phyloP scores from a whole-genome alignment of 2,113 vertebrate species.

The Chascanopsetta lugubris region DNA sequence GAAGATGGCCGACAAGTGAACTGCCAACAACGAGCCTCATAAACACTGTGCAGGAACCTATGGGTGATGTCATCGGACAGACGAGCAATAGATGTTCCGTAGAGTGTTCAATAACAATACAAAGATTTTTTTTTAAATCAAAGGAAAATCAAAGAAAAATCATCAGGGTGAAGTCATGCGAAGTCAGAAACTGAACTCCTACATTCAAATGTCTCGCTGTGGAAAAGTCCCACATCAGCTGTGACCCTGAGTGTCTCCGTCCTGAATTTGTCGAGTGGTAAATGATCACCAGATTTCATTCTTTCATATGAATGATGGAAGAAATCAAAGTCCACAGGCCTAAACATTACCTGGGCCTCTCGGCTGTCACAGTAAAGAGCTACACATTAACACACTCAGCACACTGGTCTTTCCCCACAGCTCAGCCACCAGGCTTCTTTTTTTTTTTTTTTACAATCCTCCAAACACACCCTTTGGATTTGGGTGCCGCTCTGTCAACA shows the following conservation, averaged over 20 bases:
- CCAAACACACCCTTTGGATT: slow-evolving; percentile 70
- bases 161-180: too few relatives aligned
- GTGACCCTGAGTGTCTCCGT: slow-evolving; percentile 1
- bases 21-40: too few relatives aligned
- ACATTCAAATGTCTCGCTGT: neutral
- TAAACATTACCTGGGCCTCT: slow-evolving; percentile 47
- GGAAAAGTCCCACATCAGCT: neutral
- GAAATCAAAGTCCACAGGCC: slow-evolving; percentile 73
- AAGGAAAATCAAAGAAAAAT: too few relatives aligned
- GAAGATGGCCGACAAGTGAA: too few relatives aligned
- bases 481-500: slow-evolving; percentile 75
- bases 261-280: slow-evolving; percentile 39
- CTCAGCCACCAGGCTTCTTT: slow-evolving; percentile 44
- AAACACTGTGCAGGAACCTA: too few relatives aligned
- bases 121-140: too few relatives aligned
- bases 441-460: slow-evolving; percentile 76
- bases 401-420: slow-evolving; percentile 20
- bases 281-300: slow-evolving; percentile 62
- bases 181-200: neutral
- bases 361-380: slow-evolving; percentile 40
- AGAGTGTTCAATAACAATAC: too few relatives aligned
- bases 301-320: slow-evolving; percentile 46
- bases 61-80: too few relatives aligned
- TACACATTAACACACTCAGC: slow-evolving; percentile 72
- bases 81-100: too few relatives aligned